A percentile compares a stretch with the other conserved stretches of the same genome.
These are phyloP conservation scores for Pseudanteris insignis DNA, from an alignment of 2,888 invertebrate species.

Conservation along the genomic window DNA sequence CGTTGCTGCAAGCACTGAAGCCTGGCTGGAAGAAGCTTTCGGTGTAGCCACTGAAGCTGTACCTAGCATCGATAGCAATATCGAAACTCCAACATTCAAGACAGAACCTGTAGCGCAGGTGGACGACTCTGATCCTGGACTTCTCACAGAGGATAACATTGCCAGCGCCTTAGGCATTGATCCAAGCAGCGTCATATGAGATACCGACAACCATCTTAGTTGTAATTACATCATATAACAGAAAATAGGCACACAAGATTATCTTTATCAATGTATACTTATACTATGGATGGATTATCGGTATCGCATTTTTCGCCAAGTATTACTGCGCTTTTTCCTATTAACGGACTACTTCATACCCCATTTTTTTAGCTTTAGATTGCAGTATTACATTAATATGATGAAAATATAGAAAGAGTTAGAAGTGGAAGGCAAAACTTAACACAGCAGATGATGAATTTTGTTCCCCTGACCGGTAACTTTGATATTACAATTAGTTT, in stretches of 20 bases:
- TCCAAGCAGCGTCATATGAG: conserved; percentile 39
- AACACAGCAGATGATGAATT: conserved; percentile 12
- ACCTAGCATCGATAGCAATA: not conserved
- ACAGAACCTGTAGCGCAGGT: conserved; percentile 15
- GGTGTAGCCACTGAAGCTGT: conserved; percentile 12
- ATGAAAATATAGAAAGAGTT: not conserved
- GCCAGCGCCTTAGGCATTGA: conserved; percentile 35
- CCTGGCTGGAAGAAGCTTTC: conserved; percentile 34
- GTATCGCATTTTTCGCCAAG: conserved; percentile 45
- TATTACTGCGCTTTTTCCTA: conserved; percentile 44
- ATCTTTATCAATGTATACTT: conserved; percentile 46
- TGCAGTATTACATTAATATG: conserved; percentile 41
- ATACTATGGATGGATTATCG: conserved; percentile 39
- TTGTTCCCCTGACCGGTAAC: conserved; percentile 14
- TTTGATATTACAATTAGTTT: not conserved
- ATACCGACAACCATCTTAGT: conserved; percentile 15
- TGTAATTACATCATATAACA: conserved; percentile 36
- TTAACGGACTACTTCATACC: conserved; percentile 41
- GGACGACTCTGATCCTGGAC: conserved; percentile 7
- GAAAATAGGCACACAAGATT: conserved; percentile 32
- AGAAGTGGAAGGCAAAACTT: conserved; percentile 3
- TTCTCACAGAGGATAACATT: conserved; percentile 26
- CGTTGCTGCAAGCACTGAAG: conserved; percentile 21
- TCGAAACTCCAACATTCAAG: conserved; percentile 17
- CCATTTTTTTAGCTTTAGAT: conserved; percentile 45